These are phyloP conservation scores for Vanacampus margaritifer DNA, from an alignment of 2,113 vertebrate genomes.

Conservation along the genomic window DNA sequence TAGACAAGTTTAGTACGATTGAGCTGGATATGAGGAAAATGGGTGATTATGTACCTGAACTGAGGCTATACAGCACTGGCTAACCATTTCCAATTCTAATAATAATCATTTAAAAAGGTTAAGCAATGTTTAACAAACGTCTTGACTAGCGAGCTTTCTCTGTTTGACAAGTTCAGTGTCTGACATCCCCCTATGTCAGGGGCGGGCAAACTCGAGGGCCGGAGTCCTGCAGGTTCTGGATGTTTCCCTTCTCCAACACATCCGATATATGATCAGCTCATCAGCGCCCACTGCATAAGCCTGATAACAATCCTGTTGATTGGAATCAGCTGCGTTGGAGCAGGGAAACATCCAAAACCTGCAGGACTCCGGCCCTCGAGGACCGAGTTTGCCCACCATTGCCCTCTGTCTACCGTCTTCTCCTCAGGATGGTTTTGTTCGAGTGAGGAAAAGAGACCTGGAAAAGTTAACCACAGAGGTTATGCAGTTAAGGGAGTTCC, in stretches of 20 bases:
- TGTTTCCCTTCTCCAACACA: too few species aligned
- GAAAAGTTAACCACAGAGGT: constrained; percentile 89
- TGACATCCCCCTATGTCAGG: not conserved
- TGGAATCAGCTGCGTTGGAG: too few species aligned
- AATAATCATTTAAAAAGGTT: not conserved
- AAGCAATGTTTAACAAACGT: not conserved
- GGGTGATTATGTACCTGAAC: not conserved
- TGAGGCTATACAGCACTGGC: not conserved
- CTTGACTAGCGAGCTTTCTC: not conserved
- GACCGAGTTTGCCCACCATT: too few species aligned
- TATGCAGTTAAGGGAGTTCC: constrained; percentile 89
- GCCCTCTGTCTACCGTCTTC: not conserved
- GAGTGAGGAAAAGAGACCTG: constrained; percentile 80
- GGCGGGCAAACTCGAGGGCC: too few species aligned
- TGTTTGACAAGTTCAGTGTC: not conserved
- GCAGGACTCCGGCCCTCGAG: too few species aligned
- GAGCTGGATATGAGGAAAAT: not conserved
- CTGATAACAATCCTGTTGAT: too few species aligned
- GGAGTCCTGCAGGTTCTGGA: too few species aligned
- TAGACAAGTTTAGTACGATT: not conserved
- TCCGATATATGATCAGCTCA: too few species aligned
- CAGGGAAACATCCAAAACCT: too few species aligned
- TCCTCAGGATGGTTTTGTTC: constrained; percentile 74
- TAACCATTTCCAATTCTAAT: not conserved
- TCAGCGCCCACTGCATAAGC: too few species aligned